phyloP scores from a whole-genome alignment of 2,888 invertebrate species.

The Eretmocerus hayati region DNA sequence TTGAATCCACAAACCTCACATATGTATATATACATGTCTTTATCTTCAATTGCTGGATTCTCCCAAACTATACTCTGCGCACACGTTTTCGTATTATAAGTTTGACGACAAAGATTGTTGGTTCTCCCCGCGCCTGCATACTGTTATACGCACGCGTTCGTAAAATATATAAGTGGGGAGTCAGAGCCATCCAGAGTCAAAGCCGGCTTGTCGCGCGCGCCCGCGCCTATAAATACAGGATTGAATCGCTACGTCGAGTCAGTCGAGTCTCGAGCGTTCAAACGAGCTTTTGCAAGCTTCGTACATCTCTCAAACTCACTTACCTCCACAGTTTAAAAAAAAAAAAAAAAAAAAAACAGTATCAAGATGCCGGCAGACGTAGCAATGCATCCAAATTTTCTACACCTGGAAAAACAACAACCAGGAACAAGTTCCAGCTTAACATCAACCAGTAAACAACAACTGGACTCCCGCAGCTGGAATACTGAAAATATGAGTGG shows the following conservation, averaged over 20 bases:
- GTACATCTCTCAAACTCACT: background rate
- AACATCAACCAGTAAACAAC: conserved; percentile 34
- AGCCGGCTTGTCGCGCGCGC: background rate
- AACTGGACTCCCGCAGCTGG: conserved; percentile 46
- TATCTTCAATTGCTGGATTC: too few relatives aligned
- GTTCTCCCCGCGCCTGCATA: too few relatives aligned
- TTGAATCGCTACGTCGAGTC: conserved; percentile 26
- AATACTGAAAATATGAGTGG: conserved; percentile 59
- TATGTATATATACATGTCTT: too few relatives aligned
- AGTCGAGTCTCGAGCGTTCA: conserved; percentile 22
- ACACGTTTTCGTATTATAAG: too few relatives aligned
- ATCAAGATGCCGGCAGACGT: conserved; percentile 47
- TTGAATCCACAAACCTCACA: too few relatives aligned
- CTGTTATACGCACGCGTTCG: too few relatives aligned
- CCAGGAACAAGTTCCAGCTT: too few relatives aligned
- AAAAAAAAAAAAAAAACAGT: too few relatives aligned
- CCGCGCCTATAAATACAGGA: conserved; percentile 27
- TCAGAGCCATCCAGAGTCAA: background rate
- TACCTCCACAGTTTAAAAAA: too few relatives aligned
- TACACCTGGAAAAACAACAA: conserved; percentile 37
- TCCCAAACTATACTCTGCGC: too few relatives aligned
- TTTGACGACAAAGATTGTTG: too few relatives aligned
- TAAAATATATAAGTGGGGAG: too few relatives aligned
- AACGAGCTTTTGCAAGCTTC: background rate
- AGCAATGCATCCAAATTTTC: conserved; percentile 40